Evolutionary conservation across 2,888 invertebrate species (phyloP), one percentile per base, ranked within the genome.

Genomic region (Thera britannica): DNA sequence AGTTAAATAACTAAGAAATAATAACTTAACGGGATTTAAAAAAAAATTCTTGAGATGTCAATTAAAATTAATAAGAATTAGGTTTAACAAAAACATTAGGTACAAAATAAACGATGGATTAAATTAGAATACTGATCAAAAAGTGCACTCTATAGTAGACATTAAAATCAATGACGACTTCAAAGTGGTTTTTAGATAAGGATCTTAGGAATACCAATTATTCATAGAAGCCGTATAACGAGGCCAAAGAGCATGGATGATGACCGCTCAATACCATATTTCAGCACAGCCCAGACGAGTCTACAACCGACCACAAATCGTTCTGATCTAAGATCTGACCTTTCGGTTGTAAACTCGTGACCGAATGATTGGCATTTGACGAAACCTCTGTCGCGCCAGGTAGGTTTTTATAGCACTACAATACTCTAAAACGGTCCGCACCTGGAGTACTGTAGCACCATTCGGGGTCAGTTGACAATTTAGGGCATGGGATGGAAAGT

Each of bases 401-500:
- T 90, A 80, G 76, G 82, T 84, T 83, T 81, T 86, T 86, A 70
- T 88, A 83, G 88, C 80, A 79, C 83, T 80, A 78, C 87, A 87
- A 85, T 83, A 86, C 83, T 71, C 68, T 60, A 69, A 38, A 38
- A 12, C 51, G 65, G 74, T 72, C 70, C 68, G 61, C 69, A 69
- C 71, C 70, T 55, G 74, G 80, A 71, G 77, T 81, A 85, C 79
- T 83, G 86, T 77, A 87, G 84, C 79, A 89, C 91, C 90, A 90
- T 90, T 91, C 92, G 44, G 71, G 67, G 77, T 78, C 75, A 62
- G 72, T 64, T 12, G 49, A 51, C 12, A 48, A 72, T 83, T 93
- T 93, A 94, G 76, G 94, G 94, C 73, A 90, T 75, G 2, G 96
- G 96, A 83, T 95, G 92, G 90, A 96, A 96, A 55, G 95, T 94